phyloP scores from a whole-genome alignment of 2,113 vertebrate species.

The Gopherus evgoodei region DNA sequence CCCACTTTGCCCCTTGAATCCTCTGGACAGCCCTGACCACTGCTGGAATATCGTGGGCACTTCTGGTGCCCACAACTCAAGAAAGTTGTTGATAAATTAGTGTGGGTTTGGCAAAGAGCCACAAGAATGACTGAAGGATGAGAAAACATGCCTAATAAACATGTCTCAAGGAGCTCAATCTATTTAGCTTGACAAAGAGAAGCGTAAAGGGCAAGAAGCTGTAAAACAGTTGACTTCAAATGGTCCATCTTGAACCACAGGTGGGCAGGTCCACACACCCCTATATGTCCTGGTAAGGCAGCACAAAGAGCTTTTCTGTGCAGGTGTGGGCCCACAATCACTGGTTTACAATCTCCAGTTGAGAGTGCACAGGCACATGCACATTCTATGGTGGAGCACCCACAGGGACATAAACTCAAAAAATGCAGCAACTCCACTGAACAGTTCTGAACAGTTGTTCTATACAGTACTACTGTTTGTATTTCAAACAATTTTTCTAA shows the following conservation, averaged over 20 bases:
- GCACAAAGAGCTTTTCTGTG: not conserved
- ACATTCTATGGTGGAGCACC: not conserved
- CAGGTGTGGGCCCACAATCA: not conserved
- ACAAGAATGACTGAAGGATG: too few species aligned
- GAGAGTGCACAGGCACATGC: not conserved
- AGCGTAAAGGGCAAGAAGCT: not conserved
- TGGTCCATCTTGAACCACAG: not conserved
- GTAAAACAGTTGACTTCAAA: not conserved
- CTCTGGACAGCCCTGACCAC: too few species aligned
- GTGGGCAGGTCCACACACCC: too few species aligned
- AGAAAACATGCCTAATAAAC: not conserved
- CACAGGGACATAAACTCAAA: too few species aligned
- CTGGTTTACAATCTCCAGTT: not conserved
- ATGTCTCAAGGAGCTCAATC: not conserved
- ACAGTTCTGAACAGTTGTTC: not conserved
- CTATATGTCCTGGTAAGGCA: too few species aligned
- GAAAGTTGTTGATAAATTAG: too few species aligned
- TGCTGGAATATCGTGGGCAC: too few species aligned
- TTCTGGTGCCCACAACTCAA: too few species aligned
- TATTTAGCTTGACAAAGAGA: not conserved
- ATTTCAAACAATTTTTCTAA: not conserved
- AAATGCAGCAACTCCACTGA: not conserved
- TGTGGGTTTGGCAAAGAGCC: too few species aligned
- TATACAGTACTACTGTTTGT: not conserved
- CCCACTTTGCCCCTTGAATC: too few species aligned